Evolutionary conservation across 2,797 vertebrate genomes (phyloP).

Genomic region (Eulemur albifrons): DNA sequence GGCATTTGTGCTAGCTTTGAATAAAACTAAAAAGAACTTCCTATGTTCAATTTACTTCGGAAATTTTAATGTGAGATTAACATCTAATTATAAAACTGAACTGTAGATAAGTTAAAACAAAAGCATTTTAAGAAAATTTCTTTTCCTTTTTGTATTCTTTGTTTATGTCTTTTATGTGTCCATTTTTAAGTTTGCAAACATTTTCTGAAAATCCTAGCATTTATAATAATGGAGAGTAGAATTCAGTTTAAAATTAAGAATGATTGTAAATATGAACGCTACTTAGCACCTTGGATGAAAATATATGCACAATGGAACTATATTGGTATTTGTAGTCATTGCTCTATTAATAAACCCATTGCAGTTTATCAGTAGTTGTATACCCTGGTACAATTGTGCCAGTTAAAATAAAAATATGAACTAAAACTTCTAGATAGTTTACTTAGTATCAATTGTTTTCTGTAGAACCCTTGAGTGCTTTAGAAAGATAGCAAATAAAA

Average conservation of each 20-base stretch:
- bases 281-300: background rate
- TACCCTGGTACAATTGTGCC: background rate
- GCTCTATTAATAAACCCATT: background rate
- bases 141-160: background rate
- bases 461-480: background rate
- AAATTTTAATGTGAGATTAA: background rate
- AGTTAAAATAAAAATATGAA: background rate
- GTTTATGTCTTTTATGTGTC: background rate
- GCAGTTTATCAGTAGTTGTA: background rate
- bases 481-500: background rate
- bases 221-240: background rate
- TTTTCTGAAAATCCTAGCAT: background rate
- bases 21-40: background rate
- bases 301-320: background rate
- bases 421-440: background rate
- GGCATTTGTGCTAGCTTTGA: background rate
- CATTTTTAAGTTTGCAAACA: background rate
- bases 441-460: background rate
- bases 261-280: slow-evolving; percentile 1
- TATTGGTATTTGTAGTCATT: background rate
- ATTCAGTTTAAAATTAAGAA: background rate
- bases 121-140: background rate
- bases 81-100: background rate
- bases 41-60: background rate
- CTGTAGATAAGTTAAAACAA: background rate